Evolutionary conservation across 2,113 vertebrate species (phyloP).

Genomic region (Xenus cinereus): DNA sequence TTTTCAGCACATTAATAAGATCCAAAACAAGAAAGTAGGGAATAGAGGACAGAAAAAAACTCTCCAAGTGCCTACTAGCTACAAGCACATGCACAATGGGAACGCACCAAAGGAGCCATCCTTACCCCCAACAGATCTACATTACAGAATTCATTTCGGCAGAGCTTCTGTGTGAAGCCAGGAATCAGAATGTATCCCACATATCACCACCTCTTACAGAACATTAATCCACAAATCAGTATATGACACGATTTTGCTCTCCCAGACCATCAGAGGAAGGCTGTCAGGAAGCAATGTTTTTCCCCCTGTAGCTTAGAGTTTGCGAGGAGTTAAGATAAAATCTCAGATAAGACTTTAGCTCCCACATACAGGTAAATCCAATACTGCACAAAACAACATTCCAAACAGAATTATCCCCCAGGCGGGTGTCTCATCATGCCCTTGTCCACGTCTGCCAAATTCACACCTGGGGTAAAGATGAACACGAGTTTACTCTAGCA

Average conservation of each 20-base stretch:
- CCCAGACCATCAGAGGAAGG: neutral
- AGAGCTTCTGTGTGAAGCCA: neutral
- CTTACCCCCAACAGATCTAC: neutral
- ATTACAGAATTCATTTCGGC: neutral
- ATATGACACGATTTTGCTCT: neutral
- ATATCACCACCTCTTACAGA: neutral
- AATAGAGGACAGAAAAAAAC: neutral
- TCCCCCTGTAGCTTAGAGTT: neutral
- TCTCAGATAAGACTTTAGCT: neutral
- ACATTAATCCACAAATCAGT: neutral
- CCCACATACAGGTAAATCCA: constrained; percentile 34
- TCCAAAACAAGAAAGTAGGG: neutral
- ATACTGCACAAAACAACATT: neutral
- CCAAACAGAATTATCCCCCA: constrained; percentile 14
- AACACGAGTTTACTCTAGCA: neutral
- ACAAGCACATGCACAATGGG: neutral
- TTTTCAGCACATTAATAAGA: neutral
- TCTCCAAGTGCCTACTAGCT: neutral
- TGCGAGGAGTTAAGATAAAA: constrained; percentile 15
- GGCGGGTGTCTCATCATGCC: neutral
- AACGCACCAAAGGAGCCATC: neutral
- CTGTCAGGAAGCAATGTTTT: neutral
- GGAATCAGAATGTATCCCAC: neutral
- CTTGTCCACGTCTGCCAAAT: neutral
- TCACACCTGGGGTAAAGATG: neutral